Conservation (phyloP, 2,113 vertebrate genomes). For the Protobothrops mucrosquamatus region DNA sequence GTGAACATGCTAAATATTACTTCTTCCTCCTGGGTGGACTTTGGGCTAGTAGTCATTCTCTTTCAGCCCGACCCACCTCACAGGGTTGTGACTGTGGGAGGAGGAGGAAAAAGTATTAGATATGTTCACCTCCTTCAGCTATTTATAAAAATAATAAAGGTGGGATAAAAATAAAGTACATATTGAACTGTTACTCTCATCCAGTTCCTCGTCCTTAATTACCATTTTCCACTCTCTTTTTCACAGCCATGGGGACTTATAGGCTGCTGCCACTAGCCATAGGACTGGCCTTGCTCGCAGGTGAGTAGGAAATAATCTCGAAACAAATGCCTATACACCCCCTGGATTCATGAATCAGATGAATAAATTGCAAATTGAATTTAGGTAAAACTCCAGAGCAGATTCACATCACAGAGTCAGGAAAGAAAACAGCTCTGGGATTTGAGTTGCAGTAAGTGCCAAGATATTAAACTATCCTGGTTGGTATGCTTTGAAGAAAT, state of each 20-base stretch:
- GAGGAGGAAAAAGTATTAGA: neutral
- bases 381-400: neutral
- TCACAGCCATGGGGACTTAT: slow-evolving; percentile 7
- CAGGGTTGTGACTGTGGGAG: neutral
- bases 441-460: neutral
- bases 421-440: neutral
- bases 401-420: neutral
- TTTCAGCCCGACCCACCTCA: neutral
- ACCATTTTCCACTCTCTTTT: neutral
- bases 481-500: neutral
- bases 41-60: neutral
- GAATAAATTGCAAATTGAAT: neutral
- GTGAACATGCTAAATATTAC: neutral
- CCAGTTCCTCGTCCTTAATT: neutral
- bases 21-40: neutral
- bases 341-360: no score
- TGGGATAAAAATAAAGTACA: neutral
- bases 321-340: no score
- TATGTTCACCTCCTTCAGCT: neutral
- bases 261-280: neutral
- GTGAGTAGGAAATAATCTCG: neutral
- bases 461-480: neutral
- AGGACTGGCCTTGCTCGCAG: neutral
- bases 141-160: neutral
- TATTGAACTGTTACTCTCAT: neutral